Conservation (phyloP, 2,113 vertebrate species). For the Corvus cornix region DNA sequence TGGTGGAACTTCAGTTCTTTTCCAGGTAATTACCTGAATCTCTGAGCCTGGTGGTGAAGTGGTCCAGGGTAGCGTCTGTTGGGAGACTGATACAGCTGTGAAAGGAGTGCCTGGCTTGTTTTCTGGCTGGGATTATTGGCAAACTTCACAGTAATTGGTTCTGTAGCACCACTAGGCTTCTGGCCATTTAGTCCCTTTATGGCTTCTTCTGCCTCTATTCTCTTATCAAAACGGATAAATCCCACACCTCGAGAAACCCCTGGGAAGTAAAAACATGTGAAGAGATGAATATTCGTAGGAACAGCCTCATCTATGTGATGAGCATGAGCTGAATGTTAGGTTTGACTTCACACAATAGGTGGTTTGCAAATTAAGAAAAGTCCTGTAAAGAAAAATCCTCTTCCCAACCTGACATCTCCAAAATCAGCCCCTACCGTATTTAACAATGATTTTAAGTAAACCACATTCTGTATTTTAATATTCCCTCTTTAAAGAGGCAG, state of each 20-base stretch:
- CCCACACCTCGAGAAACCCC: constrained; percentile 98
- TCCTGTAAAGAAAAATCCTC: not conserved
- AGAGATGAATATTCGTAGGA: not conserved
- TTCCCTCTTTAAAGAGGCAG: not conserved
- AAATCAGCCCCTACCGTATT: not conserved
- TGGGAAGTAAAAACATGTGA: constrained; percentile 58
- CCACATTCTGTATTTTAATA: not conserved
- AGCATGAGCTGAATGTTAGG: not conserved
- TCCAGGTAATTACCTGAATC: constrained; percentile 93
- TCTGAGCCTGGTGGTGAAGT: constrained; percentile 98
- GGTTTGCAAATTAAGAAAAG: not conserved
- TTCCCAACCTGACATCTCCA: not conserved
- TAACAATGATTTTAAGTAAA: not conserved
- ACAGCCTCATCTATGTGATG: not conserved
- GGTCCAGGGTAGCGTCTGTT: constrained; percentile 98
- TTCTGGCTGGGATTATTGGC: constrained; percentile 99
- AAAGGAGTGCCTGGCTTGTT: constrained; percentile 99
- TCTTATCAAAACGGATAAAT: constrained; percentile 99
- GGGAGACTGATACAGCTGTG: constrained; percentile 98
- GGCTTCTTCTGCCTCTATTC: constrained; percentile 99
- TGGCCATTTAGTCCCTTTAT: constrained; percentile 99
- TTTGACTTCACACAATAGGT: not conserved
- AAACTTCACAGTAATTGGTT: constrained; percentile 99
- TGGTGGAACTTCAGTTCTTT: constrained; percentile 23
- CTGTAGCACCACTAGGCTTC: constrained; percentile 97